Base-by-base conservation (phyloP, 2,113 vertebrate genomes). In the Astatotilapia flaviijosephi region DNA sequence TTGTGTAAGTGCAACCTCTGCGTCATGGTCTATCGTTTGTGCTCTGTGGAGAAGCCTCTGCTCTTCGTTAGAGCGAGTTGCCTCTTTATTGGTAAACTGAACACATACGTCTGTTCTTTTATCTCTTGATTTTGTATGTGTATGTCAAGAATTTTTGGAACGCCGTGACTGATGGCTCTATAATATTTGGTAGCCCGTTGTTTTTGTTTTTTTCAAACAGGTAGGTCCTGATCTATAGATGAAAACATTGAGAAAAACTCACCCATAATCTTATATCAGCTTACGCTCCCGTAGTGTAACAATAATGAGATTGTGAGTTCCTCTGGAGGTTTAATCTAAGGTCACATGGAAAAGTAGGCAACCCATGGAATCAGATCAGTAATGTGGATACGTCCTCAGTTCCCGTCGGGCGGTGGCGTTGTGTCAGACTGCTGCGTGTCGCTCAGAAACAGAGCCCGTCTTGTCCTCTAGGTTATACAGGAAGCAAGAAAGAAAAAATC, bases 271-370 rank as follows among this genome's bases (percentile, higher is more conserved):
- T 84, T 92, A 84, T 42, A 75, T 90, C 84, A 83, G 26, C 26
- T 85, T 85, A 87, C 55, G 92, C 86, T 88, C 56, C 51, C 37
- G 42, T 81, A 83, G 79, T 86, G 84, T 79, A 86, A 93, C 91
- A 85, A 85, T 88, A 90, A 82, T 86, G 87, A 91, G 79, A 85
- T 85, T 62, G 80, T 60, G 81, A 75, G 89, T 79, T 91, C 87
- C 87, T 90, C 93, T 89, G 86, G 82, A 84, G 87, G 55, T 86
- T 84, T 83, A 28, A 88, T 90, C 89, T 96, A 95, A 96, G 94
- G 95, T 93, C 95, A 95, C 95, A 89, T 93, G 93, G 93, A 94
- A 93, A 95, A 90, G 87, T 85, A 94, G 92, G 93, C 95, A 95
- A 91, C 91, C 94, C 90, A 92, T 65, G 94, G 95, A 92, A 83